Base-by-base conservation (phyloP, 2,888 invertebrate genomes). In the Drosophila ustulata region DNA sequence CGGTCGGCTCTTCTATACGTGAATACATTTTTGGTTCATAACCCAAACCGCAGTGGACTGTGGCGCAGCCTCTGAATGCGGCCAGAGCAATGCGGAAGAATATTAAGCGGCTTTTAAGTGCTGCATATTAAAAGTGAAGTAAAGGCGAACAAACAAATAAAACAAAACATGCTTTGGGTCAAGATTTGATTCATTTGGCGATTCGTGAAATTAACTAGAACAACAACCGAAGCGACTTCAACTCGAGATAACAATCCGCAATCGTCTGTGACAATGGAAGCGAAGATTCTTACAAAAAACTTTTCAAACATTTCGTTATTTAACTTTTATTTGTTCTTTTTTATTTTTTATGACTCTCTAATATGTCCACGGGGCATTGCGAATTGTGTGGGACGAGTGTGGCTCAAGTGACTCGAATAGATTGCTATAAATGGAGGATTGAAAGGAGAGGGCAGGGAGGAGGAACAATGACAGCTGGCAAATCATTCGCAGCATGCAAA, bases 11-110 rank as follows among this genome's bases (percentile, higher is more conserved):
- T 11, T 6, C 13, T 25, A 18, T 71, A 57, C 41, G 58, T 51
- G 37, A 51, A 66, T 68, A 58, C 68, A 28, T 55, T 46, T 58
- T 62, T 49, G 59, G 46, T 57, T 74, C 71, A 71, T 80, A 80
- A 69, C 67, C 61, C 65, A 58, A 73, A 51, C 75, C 74, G 49
- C 70, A 71, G 63, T 61, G 62, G 56, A 62, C 61, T 63, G 73
- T 65, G 79, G 64, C 65, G 70, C 76, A 74, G 67, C 69, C 82
- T 70, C 82, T 70, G 83, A 83, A 83, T 83, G 88, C 83, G 83
- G 88, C 88, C 88, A 83, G 75, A 83, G 83, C 88, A 83, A 88
- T 83, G 83, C 83, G 83, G 83, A 83, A 83, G 83, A 83, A 83
- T 83, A 83, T 83, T 88, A 83, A 83, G 80, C 88, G 86, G 64